Percentiles rank a stretch among this genome's conserved stretches.
phyloP scores from a whole-genome alignment of 2,888 invertebrate genomes.

The Pegoplata infirma region DNA sequence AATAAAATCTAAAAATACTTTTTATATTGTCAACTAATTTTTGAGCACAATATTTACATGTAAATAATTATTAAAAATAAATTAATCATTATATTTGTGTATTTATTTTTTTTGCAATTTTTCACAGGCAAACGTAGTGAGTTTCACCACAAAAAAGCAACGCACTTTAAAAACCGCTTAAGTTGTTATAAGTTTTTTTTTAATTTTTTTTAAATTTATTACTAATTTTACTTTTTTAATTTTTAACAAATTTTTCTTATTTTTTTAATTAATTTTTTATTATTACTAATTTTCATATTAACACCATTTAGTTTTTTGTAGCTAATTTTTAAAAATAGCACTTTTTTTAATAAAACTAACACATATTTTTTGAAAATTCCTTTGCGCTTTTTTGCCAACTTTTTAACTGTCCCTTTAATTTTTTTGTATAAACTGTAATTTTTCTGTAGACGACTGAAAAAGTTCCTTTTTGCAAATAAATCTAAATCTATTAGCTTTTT shows the following conservation, averaged over 20 bases:
- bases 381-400: slow-evolving; percentile 59
- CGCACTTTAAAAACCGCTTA: slow-evolving; percentile 56
- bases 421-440: background rate
- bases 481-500: background rate
- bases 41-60: slow-evolving; percentile 15
- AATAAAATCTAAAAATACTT: too few relatives aligned
- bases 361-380: slow-evolving; percentile 20
- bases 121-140: slow-evolving; percentile 63
- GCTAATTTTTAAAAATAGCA: slow-evolving; percentile 27
- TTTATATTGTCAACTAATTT: slow-evolving; percentile 17
- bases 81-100: slow-evolving; percentile 54
- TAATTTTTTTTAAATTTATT: slow-evolving; percentile 5
- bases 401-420: slow-evolving; percentile 19
- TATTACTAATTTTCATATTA: background rate
- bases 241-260: background rate
- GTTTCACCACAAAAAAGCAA: slow-evolving; percentile 54
- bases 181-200: slow-evolving; percentile 32
- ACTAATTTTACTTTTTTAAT: too few relatives aligned
- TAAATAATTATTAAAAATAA: slow-evolving; percentile 21
- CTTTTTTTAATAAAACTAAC: slow-evolving; percentile 9
- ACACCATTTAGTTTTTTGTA: background rate
- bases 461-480: background rate
- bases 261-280: background rate
- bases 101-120: slow-evolving; percentile 57
- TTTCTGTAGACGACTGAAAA: slow-evolving; percentile 1